A percentile compares a stretch with the other conserved stretches of the same genome.
phyloP scores from a whole-genome alignment of 2,113 vertebrate genomes.

The Labeo catla region DNA sequence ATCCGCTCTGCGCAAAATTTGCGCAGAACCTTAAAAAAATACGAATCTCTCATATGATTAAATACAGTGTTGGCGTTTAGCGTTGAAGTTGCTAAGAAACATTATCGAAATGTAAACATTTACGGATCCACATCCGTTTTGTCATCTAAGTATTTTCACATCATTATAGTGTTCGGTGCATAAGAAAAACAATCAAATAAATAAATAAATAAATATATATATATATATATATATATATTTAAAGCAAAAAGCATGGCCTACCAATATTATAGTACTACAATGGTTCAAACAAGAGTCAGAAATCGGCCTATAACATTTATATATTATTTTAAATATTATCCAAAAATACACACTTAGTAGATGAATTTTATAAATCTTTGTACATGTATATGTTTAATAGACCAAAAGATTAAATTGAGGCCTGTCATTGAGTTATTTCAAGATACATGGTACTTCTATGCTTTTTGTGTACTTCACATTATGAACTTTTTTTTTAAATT shows the following conservation, averaged over 20 bases:
- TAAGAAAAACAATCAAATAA: background rate
- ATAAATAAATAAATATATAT: too few relatives aligned
- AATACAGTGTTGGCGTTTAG: background rate
- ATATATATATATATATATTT: background rate
- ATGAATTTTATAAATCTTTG: background rate
- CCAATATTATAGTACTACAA: background rate
- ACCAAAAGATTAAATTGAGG: background rate
- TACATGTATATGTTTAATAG: background rate
- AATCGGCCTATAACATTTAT: background rate
- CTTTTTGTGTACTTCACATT: background rate
- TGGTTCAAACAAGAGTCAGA: background rate
- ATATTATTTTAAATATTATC: background rate
- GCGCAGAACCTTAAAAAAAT: background rate
- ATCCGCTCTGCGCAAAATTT: background rate
- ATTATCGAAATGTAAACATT: too few relatives aligned
- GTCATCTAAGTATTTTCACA: background rate
- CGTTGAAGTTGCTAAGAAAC: background rate
- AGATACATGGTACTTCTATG: background rate
- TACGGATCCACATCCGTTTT: background rate
- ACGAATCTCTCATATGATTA: background rate
- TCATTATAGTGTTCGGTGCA: background rate
- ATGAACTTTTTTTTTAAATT: too few relatives aligned
- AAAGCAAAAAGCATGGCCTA: background rate
- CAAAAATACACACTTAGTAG: background rate
- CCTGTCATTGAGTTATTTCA: too few relatives aligned